phyloP scores from a whole-genome alignment of 1,140 invertebrate species.

The Stegodyphus mimosarum region DNA sequence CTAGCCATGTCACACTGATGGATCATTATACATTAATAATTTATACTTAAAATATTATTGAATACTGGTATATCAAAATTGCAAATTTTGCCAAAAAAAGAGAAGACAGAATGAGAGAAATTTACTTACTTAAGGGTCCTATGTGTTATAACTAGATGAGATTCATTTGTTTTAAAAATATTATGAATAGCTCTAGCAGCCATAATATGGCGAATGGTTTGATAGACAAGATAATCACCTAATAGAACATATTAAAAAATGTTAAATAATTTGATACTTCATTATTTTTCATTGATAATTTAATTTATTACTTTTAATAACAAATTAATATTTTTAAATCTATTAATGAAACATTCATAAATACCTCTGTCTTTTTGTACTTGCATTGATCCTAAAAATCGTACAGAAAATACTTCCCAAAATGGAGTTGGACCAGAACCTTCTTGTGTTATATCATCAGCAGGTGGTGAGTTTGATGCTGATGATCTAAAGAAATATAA shows the following conservation, averaged over 20 bases:
- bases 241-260: not conserved
- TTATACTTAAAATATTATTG: too few species aligned
- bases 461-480: conserved; percentile 7
- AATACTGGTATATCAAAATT: too few species aligned
- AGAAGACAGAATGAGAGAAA: not conserved
- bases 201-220: conserved; percentile 71
- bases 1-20: too few species aligned
- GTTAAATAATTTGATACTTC: not conserved
- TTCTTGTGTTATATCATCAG: conserved; percentile 32
- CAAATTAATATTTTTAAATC: not conserved
- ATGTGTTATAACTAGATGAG: conserved; percentile 68
- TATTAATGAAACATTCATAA: not conserved
- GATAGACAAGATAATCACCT: conserved; percentile 69
- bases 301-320: not conserved
- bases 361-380: conserved; percentile 59
- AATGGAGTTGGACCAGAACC: conserved; percentile 33
- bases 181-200: conserved; percentile 71
- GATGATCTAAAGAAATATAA: conserved; percentile 5
- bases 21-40: too few species aligned
- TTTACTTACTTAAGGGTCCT: conserved; percentile 67
- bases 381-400: conserved; percentile 60
- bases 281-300: not conserved
- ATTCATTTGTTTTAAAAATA: conserved; percentile 71
- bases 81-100: not conserved
- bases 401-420: conserved; percentile 61